These are phyloP conservation scores for Chouioia cunea DNA, from an alignment of 2,888 invertebrate genomes.

Conservation along the genomic window DNA sequence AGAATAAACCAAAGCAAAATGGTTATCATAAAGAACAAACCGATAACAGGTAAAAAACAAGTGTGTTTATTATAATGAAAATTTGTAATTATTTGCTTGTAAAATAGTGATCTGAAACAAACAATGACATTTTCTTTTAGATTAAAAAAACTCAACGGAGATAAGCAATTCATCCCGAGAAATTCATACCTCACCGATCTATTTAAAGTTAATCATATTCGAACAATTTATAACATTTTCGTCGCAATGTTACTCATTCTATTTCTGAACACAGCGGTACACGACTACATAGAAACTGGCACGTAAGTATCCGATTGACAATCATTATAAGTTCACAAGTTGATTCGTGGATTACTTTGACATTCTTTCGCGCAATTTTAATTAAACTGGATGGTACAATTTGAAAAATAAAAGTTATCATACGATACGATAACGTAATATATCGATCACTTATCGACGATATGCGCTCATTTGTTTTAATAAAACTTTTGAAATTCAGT, in stretches of 20 bases:
- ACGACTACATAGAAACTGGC: conserved; percentile 81
- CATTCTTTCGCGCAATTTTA: too few relatives aligned
- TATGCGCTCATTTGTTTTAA: too few relatives aligned
- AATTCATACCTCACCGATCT: conserved; percentile 87
- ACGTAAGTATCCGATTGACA: conserved; percentile 77
- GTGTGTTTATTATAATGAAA: conserved; percentile 27
- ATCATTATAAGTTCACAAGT: neutral
- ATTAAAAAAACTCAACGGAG: conserved; percentile 55
- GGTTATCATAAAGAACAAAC: conserved; percentile 7
- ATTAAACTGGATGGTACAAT: too few relatives aligned
- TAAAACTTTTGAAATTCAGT: too few relatives aligned
- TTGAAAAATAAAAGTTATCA: too few relatives aligned
- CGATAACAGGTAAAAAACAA: conserved; percentile 24
- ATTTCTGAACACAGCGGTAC: conserved; percentile 79
- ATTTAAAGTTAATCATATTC: conserved; percentile 82
- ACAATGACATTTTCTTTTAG: conserved; percentile 48
- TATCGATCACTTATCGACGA: too few relatives aligned
- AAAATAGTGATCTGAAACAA: too few relatives aligned
- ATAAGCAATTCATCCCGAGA: conserved; percentile 78
- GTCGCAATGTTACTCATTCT: conserved; percentile 81
- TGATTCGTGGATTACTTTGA: too few relatives aligned
- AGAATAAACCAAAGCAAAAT: conserved; percentile 4
- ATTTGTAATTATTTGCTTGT: conserved; percentile 21
- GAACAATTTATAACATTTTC: conserved; percentile 88
- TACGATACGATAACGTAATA: too few relatives aligned